phyloP scores from a whole-genome alignment of 2,888 invertebrate genomes.

The Lasioglossum marginatum region DNA sequence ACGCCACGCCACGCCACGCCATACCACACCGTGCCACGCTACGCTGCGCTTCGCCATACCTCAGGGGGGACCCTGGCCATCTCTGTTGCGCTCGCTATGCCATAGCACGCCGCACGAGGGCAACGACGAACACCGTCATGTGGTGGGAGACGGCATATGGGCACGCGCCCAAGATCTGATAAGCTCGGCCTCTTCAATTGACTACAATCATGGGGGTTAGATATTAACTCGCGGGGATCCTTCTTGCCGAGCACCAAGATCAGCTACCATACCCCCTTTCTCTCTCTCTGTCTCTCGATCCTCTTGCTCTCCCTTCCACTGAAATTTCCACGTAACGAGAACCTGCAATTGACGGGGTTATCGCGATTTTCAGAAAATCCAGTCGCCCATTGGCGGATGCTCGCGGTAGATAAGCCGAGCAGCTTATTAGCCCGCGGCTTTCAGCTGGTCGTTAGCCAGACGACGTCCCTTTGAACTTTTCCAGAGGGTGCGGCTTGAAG shows the following conservation, averaged over 20 bases:
- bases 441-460: neutral
- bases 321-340: slow-evolving; percentile 74
- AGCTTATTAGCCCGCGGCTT: neutral
- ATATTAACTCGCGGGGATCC: slow-evolving; percentile 78
- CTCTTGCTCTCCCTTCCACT: slow-evolving; percentile 24
- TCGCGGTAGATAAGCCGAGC: neutral
- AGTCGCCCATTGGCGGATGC: neutral
- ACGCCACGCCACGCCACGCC: slow-evolving; percentile 25
- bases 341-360: slow-evolving; percentile 75
- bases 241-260: slow-evolving; percentile 21
- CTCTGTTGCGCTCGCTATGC: slow-evolving; percentile 41
- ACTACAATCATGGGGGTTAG: slow-evolving; percentile 79
- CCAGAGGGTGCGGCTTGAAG: neutral
- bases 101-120: slow-evolving; percentile 58
- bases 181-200: slow-evolving; percentile 79
- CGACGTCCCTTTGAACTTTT: neutral
- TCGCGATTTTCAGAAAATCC: slow-evolving; percentile 46
- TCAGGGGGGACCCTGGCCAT: slow-evolving; percentile 43
- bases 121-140: slow-evolving; percentile 63
- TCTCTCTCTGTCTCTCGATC: neutral
- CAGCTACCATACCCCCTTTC: slow-evolving; percentile 14
- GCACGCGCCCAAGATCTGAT: slow-evolving; percentile 81
- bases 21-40: slow-evolving; percentile 17
- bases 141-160: slow-evolving; percentile 80
- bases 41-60: slow-evolving; percentile 40